Conservation (phyloP, 2,888 invertebrate species). For the Caenorhabditis sp. region DNA sequence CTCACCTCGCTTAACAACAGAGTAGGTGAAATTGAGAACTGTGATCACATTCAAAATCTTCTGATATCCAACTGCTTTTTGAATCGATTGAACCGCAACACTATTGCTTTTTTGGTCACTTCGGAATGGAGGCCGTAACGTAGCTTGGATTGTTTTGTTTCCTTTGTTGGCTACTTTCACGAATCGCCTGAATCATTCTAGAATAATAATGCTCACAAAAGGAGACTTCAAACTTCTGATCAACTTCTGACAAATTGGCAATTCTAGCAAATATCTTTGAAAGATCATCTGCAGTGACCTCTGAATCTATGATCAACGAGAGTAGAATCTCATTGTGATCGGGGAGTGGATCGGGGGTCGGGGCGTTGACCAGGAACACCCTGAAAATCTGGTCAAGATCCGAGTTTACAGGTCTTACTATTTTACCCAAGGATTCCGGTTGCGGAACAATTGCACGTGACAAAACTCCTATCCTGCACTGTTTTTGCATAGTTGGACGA, state of each 20-base stretch:
- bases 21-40: conserved; percentile 39
- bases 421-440: conserved; percentile 64
- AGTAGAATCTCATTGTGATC: conserved; percentile 66
- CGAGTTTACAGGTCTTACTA: neutral
- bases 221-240: conserved; percentile 16
- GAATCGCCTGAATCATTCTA: conserved; percentile 36
- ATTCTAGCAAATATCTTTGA: conserved; percentile 40
- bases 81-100: conserved; percentile 67
- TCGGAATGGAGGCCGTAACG: conserved; percentile 66
- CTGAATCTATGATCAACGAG: conserved; percentile 18
- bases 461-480: conserved; percentile 15
- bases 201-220: neutral
- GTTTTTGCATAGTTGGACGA: conserved; percentile 55
- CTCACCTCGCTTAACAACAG: conserved; percentile 37
- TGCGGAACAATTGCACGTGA: conserved; percentile 62
- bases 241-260: conserved; percentile 38
- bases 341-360: conserved; percentile 60
- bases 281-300: conserved; percentile 51
- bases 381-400: conserved; percentile 37
- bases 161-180: conserved; percentile 47
- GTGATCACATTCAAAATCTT: conserved; percentile 28
- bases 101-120: conserved; percentile 60
- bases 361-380: conserved; percentile 62
- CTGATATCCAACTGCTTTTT: conserved; percentile 51
- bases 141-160: conserved; percentile 49